A percentile compares a stretch with the other conserved stretches of the same genome.
Evolutionary conservation across 92 coral and sea anemone genomes (phyloP).

Genomic region (Chrysogorgia sp.): DNA sequence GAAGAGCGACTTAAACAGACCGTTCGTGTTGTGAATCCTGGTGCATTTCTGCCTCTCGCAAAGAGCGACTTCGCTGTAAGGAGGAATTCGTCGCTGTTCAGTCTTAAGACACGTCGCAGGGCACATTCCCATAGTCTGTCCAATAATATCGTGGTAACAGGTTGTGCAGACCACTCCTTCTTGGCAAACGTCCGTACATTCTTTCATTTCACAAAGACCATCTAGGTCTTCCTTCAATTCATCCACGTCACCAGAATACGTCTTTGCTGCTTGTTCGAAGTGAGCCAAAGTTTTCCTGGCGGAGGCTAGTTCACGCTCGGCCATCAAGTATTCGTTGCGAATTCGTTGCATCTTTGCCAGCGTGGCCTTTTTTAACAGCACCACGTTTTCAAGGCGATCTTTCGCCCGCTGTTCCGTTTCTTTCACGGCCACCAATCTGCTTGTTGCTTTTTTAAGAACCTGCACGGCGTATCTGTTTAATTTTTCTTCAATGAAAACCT

Average conservation of each 20-base stretch:
- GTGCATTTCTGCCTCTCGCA: constrained; percentile 54
- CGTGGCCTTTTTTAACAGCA: not conserved
- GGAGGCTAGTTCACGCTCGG: not conserved
- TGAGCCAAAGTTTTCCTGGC: constrained; percentile 42
- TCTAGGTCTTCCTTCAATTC: constrained; percentile 50
- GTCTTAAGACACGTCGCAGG: constrained; percentile 65
- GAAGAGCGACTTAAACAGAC: constrained; percentile 15
- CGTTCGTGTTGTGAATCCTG: constrained; percentile 28
- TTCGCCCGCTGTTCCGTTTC: constrained; percentile 27
- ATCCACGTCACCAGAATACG: not conserved
- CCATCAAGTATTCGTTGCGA: constrained; percentile 16
- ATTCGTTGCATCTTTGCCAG: not conserved
- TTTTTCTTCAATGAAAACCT: not conserved
- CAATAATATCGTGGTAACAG: constrained; percentile 61
- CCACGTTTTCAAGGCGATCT: not conserved
- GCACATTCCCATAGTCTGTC: constrained; percentile 64
- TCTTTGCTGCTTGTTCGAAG: constrained; percentile 8
- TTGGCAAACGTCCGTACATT: constrained; percentile 63
- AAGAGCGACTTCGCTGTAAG: constrained; percentile 32
- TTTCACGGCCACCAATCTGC: not conserved
- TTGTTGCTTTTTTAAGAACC: constrained; percentile 20
- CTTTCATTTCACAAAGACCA: constrained; percentile 55
- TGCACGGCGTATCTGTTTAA: not conserved
- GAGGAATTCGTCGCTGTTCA: constrained; percentile 45
- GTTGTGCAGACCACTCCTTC: constrained; percentile 65